Conservation (phyloP, 2,113 vertebrate species). For the Rutilus rutilus region DNA sequence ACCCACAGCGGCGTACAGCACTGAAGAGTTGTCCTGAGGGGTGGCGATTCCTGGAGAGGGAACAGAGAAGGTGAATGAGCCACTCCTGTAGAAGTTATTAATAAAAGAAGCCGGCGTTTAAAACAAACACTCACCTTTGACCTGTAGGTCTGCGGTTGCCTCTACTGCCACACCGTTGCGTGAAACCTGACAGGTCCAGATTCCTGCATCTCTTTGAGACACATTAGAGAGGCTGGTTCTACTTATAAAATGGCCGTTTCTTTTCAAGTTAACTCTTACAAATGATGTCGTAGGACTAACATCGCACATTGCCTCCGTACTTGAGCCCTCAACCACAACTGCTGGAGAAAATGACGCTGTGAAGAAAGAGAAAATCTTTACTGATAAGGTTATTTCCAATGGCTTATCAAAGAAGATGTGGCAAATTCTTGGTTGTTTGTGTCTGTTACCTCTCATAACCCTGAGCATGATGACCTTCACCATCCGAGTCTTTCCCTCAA, state of each 20-base stretch:
- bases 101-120: neutral
- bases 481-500: fast-evolving
- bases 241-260: conserved; percentile 50
- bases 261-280: conserved; percentile 51
- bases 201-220: conserved; percentile 54
- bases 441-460: conserved; percentile 69
- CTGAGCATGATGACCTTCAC: conserved; percentile 58
- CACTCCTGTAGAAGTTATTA: neutral
- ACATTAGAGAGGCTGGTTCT: neutral
- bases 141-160: conserved; percentile 57
- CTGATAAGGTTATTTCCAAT: neutral
- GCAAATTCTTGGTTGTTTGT: neutral
- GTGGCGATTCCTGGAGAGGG: conserved; percentile 66
- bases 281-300: conserved; percentile 50
- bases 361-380: conserved; percentile 8
- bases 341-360: conserved; percentile 64
- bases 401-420: neutral
- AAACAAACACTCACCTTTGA: conserved; percentile 65
- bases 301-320: conserved; percentile 54
- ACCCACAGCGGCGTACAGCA: conserved; percentile 69
- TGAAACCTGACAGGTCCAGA: conserved; percentile 68
- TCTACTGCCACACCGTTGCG: neutral
- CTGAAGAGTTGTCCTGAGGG: conserved; percentile 56
- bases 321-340: conserved; percentile 48
- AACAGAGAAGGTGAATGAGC: neutral